phyloP scores from a whole-genome alignment of 2,797 vertebrate species.

The Harpagifer antarcticus region DNA sequence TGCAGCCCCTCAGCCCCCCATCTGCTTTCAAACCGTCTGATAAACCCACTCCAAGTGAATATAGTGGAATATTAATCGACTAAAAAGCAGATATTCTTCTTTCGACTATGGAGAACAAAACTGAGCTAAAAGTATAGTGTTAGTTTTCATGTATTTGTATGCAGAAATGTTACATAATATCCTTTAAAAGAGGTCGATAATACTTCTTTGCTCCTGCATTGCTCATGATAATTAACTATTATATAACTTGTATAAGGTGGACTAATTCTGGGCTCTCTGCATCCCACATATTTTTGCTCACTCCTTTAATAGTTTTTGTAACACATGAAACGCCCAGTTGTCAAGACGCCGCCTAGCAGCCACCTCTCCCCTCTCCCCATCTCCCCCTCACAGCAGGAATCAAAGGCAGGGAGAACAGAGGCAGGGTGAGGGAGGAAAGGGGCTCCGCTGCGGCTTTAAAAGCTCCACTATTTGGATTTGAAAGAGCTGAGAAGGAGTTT shows the following conservation, averaged over 20 bases:
- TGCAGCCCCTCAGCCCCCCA: too few relatives aligned
- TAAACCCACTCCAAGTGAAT: too few relatives aligned
- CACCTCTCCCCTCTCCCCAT: conserved; percentile 78
- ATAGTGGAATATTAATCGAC: too few relatives aligned
- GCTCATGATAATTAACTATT: background rate
- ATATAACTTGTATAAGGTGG: background rate
- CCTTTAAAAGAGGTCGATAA: too few relatives aligned
- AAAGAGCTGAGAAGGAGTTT: conserved; percentile 17
- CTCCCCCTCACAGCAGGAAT: conserved; percentile 78
- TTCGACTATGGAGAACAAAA: too few relatives aligned
- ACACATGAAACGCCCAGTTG: conserved; percentile 76
- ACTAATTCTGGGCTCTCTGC: too few relatives aligned
- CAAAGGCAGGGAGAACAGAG: conserved; percentile 79
- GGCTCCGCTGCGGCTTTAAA: conserved; percentile 35
- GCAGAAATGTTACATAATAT: too few relatives aligned
- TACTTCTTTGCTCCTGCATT: background rate
- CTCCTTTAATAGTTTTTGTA: conserved; percentile 71
- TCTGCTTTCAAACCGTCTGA: too few relatives aligned
- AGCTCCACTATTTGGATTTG: conserved; percentile 39
- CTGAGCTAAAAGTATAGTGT: too few relatives aligned
- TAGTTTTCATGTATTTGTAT: too few relatives aligned
- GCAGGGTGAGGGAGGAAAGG: conserved; percentile 19
- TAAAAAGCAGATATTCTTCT: too few relatives aligned
- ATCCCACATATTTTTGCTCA: background rate
- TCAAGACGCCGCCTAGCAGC: conserved; percentile 72